Base-by-base conservation (phyloP, 2,797 vertebrate genomes). In the Myotis vivesi region DNA sequence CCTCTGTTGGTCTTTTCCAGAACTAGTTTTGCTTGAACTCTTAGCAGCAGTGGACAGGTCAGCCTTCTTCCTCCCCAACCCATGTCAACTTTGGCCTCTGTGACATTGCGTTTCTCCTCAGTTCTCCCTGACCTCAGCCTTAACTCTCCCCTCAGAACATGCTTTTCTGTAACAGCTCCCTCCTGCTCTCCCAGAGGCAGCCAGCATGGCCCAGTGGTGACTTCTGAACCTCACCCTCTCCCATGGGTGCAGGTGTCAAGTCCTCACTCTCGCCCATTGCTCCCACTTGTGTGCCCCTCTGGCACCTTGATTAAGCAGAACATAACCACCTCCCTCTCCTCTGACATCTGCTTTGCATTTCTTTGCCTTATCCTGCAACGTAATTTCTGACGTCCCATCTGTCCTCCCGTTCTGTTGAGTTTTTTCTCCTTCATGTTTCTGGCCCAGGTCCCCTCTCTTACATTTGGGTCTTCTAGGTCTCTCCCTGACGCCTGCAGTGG, bases 231-330 rank as follows among this genome's bases (percentile, higher is more conserved):
- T 69, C 82, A 2, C 23, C 15, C 28, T 64, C 53, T 68, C 9
- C 55, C 38, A 10, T 2, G 53, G 25, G 19, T 7, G 1, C 3
- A 23, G 7, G 23, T 38, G 36, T 89, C 33, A 3, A 12, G 30
- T 38, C 55, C 71, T 87, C 7, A 8, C 23, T 25, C 12, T 19
- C 3, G 8, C 1, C 4, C 2, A 1, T 7, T 25, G 44, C 8
- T 49, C 22, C 36, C 3, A 1, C 33, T 23, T 44, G 4, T 0
- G 7, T 1, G 19, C 4, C 8, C 13, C 8, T 17, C 6, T 5
- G 38, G 41, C 33, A 9, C 44, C 36, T 8, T 10, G 46, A 23
- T 33, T 66, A 22, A n/a, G 7, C 33, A 36, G 80, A 57, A 33
- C 59, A n/a, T 12, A 3, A 2, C 7, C 33, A 19, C 28, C 12